Evolutionary conservation across 2,888 invertebrate genomes (phyloP).

Genomic region (Nephrotoma flavescens): DNA sequence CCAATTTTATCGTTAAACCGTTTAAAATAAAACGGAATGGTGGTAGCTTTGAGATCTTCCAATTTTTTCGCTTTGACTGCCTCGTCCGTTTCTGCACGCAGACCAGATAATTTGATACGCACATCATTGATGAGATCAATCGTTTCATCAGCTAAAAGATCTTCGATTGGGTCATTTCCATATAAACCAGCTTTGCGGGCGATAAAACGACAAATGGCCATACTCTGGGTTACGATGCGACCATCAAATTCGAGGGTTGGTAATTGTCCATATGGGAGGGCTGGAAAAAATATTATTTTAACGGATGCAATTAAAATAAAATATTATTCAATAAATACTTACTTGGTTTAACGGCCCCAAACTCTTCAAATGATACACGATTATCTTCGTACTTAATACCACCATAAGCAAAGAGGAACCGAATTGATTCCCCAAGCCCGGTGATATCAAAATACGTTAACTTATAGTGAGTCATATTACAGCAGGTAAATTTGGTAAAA

Average conservation of each 20-base stretch:
- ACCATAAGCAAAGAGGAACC: conserved; percentile 45
- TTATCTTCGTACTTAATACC: conserved; percentile 45
- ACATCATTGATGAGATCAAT: background rate
- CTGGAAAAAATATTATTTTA: background rate
- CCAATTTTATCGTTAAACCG: background rate
- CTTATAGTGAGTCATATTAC: background rate
- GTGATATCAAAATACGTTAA: conserved; percentile 40
- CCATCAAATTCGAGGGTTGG: background rate
- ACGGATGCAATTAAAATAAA: too few relatives aligned
- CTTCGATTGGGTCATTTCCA: background rate
- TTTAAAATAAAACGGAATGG: background rate
- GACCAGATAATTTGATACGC: background rate
- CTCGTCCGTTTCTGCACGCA: background rate
- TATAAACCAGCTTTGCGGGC: background rate
- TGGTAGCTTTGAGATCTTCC: background rate
- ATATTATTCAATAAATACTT: background rate
- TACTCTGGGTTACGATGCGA: background rate
- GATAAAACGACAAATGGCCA: background rate
- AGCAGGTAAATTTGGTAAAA: background rate
- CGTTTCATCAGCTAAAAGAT: background rate
- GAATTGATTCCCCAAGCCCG: conserved; percentile 46
- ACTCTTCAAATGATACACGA: conserved; percentile 38
- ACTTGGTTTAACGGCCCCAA: conserved; percentile 42
- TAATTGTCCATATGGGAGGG: background rate
- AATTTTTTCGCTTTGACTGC: background rate